These are phyloP conservation scores for Acrocyrtus sp. DNA, from an alignment of 2,888 invertebrate species.

Conservation along the genomic window DNA sequence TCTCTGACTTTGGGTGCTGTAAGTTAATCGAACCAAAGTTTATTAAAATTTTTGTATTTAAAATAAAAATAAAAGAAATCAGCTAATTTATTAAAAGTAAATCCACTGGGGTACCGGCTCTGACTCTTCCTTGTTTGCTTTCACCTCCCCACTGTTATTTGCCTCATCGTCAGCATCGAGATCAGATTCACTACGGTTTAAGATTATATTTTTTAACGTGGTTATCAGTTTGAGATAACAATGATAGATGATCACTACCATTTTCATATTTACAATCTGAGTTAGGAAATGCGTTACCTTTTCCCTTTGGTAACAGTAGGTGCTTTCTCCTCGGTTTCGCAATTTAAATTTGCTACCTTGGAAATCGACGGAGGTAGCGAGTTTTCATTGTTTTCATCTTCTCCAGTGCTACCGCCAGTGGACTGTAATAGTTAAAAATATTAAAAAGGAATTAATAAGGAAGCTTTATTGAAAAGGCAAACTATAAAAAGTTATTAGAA, in stretches of 20 bases:
- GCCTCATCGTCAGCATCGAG: constrained; percentile 73
- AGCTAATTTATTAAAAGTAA: too few relatives aligned
- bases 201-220: too few relatives aligned
- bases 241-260: too few relatives aligned
- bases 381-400: constrained; percentile 69
- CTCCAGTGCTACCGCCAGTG: constrained; percentile 72
- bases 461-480: constrained; percentile 2
- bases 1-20: constrained; percentile 56
- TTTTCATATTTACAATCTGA: too few relatives aligned
- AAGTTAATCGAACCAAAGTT: not conserved
- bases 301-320: constrained; percentile 41
- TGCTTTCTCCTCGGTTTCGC: constrained; percentile 57
- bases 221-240: too few relatives aligned
- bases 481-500: too few relatives aligned
- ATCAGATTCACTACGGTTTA: constrained; percentile 71
- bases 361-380: constrained; percentile 67
- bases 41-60: not conserved
- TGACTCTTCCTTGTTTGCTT: constrained; percentile 42
- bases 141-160: constrained; percentile 65
- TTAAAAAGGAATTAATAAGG: not conserved
- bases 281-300: too few relatives aligned
- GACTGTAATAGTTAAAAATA: constrained; percentile 66
- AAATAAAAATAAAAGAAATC: too few relatives aligned
- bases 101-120: constrained; percentile 37
- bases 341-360: constrained; percentile 42